phyloP scores from a whole-genome alignment of 2,797 vertebrate species.

The Ciconia nigra region DNA sequence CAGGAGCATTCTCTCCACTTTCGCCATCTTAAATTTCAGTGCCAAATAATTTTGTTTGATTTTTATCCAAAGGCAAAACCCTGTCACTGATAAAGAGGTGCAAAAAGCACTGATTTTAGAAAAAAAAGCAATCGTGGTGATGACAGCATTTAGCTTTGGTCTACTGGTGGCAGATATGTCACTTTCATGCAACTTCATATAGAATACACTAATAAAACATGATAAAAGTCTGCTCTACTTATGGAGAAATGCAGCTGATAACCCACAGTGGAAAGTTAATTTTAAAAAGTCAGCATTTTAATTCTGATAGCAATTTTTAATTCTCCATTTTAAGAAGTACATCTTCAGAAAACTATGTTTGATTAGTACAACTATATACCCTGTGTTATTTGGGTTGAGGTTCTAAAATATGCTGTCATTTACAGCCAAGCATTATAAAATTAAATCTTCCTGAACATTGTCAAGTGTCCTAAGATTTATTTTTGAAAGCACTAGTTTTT shows the following conservation, averaged over 20 bases:
- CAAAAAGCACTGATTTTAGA: neutral
- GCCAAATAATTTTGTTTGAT: neutral
- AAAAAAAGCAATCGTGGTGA: neutral
- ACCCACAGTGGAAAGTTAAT: neutral
- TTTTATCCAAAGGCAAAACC: constrained; percentile 29
- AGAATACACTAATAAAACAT: neutral
- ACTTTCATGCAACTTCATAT: neutral
- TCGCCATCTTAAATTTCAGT: neutral
- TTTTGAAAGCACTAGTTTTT: neutral
- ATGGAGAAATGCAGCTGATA: neutral
- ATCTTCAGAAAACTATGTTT: neutral
- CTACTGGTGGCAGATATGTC: neutral
- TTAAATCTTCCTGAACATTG: neutral
- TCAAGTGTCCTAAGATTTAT: neutral
- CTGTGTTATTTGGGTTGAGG: neutral
- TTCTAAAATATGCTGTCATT: neutral
- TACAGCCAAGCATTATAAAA: neutral
- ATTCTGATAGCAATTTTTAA: neutral
- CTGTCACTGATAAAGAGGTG: neutral
- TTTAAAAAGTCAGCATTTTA: neutral
- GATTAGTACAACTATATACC: neutral
- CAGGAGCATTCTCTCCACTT: neutral
- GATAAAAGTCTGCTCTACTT: constrained; percentile 33
- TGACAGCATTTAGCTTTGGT: constrained; percentile 18
- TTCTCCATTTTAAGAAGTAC: neutral